phyloP scores from a whole-genome alignment of 2,888 invertebrate species.

The Platycheirus albimanus region DNA sequence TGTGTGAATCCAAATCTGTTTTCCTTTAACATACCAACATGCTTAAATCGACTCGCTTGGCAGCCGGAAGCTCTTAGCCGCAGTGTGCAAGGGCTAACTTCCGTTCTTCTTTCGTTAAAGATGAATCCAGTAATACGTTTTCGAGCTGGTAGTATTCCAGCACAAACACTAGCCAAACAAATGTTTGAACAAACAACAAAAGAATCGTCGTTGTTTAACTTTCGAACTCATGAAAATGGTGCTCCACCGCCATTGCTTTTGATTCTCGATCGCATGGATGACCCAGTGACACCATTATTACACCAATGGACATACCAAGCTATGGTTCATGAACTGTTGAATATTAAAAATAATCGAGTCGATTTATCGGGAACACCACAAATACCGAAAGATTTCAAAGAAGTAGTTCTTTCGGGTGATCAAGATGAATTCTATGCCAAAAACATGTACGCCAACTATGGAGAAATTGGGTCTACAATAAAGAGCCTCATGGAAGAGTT shows the following conservation, averaged over 20 bases:
- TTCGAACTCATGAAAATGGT: constrained; percentile 86
- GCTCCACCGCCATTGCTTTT: constrained; percentile 90
- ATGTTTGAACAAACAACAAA: constrained; percentile 92
- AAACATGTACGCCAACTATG: constrained; percentile 98
- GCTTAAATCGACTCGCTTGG: constrained; percentile 90
- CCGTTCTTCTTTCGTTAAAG: constrained; percentile 94
- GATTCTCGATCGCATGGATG: constrained; percentile 95
- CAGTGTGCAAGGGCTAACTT: constrained; percentile 92
- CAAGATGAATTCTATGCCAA: constrained; percentile 98
- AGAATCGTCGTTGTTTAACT: constrained; percentile 94
- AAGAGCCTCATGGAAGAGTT: constrained; percentile 99
- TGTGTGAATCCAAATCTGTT: constrained; percentile 96
- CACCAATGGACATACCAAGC: constrained; percentile 99
- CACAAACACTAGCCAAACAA: constrained; percentile 92
- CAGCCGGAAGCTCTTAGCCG: constrained; percentile 89
- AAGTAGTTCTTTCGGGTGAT: constrained; percentile 96
- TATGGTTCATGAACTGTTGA: constrained; percentile 98
- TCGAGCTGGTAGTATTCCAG: constrained; percentile 92
- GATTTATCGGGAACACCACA: constrained; percentile 93
- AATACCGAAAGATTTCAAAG: constrained; percentile 93
- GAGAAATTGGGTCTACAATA: constrained; percentile 98
- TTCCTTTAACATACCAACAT: constrained; percentile 89
- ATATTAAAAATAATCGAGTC: constrained; percentile 96
- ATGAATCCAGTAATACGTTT: constrained; percentile 95
- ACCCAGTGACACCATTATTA: constrained; percentile 97